Base-by-base conservation (phyloP, 1,140 invertebrate species). In the Trachelipus rathkii region DNA sequence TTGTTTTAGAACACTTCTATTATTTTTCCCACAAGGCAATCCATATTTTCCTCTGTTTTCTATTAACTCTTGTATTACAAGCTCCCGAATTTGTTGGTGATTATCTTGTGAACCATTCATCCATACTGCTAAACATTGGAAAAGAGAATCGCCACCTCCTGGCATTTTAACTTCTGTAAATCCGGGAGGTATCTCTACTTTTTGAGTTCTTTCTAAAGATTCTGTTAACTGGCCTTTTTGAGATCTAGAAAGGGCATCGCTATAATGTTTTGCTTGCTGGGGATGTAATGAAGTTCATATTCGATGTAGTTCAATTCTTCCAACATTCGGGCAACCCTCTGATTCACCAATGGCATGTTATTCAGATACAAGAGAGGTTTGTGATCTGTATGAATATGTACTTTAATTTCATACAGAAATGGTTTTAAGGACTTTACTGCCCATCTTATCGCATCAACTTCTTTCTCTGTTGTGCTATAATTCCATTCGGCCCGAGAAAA, bases 261-360 rank as follows among this genome's bases (percentile, higher is more conserved):
- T 11, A 43, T 60, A 19, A 60, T 50, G 19, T 73, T 73, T 1
- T 60, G 2, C n/a, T 21, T 21, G n/a, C n/a, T 15, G n/a, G 21
- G 46, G 8, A 46, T 43, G 24, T 73, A 73, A 7, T 43, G 72
- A 21, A 73, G 44, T 45, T 53, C 72, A 73, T 45, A 73, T 23
- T 73, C 46, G n/a, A 73, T 24, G 2, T 73, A 44, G 7, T 10
- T 43, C 6, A 73, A 60, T 7, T 73, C 50, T n/a, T 73, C 45
- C 5, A 73, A 60, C 0, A 45, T 73, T 9, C 46, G 44, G 7
- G 72, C 44, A 50, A 73, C 23, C 5, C 46, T 60, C 4, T 19
- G 11, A 60, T 60, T 19, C 8, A 60, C 50, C 23, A 53, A 9
- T 6, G 46, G 21, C 46, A 73, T 73, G 50, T 50, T 73, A 24